phyloP scores from a whole-genome alignment of 2,888 invertebrate species.

The Ariolimax columbianus region DNA sequence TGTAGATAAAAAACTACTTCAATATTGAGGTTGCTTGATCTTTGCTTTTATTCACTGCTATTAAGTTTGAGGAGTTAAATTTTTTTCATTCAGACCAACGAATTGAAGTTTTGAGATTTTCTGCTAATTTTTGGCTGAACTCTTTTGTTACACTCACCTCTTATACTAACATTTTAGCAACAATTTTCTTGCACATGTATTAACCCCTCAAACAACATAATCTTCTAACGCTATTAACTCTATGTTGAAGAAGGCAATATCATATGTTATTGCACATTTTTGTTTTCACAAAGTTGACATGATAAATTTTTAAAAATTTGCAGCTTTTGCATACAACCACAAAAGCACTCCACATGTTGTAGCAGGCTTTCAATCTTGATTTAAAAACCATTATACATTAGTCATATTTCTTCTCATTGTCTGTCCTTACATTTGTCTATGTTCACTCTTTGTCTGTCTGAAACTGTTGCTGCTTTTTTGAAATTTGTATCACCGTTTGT shows the following conservation, averaged over 20 bases:
- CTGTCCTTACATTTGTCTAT: too few relatives aligned
- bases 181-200: not conserved
- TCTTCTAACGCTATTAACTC: not conserved
- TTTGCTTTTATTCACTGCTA: not conserved
- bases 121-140: not conserved
- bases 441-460: too few relatives aligned
- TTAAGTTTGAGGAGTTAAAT: not conserved
- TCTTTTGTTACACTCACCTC: not conserved
- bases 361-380: not conserved
- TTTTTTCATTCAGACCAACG: not conserved
- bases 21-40: not conserved
- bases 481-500: not conserved
- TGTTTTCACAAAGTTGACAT: not conserved
- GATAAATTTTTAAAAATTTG: not conserved
- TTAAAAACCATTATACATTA: too few relatives aligned
- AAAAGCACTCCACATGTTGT: not conserved
- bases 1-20: not conserved
- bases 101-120: not conserved
- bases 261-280: not conserved
- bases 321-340: not conserved
- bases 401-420: too few relatives aligned
- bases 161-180: slow-evolving; percentile 5
- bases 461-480: too few relatives aligned
- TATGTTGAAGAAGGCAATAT: not conserved
- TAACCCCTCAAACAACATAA: not conserved